phyloP scores from a whole-genome alignment of 92 coral and sea anemone species.

The Epizoanthus ramosus region DNA sequence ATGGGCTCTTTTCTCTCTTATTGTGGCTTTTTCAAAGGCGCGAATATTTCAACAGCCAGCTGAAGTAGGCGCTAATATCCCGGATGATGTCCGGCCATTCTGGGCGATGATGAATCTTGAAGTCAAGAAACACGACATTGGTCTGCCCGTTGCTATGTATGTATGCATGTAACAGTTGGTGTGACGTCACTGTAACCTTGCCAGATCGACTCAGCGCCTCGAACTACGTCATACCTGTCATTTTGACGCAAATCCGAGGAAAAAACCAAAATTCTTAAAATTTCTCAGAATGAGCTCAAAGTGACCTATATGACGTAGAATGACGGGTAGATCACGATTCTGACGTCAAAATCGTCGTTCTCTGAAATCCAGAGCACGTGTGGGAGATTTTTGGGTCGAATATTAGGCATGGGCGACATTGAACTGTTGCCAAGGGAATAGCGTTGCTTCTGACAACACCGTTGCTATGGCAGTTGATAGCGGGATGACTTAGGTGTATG shows the following conservation, averaged over 20 bases:
- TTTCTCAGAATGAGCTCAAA: neutral
- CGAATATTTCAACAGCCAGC: too few relatives aligned
- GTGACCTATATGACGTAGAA: neutral
- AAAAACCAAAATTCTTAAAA: neutral
- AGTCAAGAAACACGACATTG: too few relatives aligned
- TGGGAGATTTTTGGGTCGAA: neutral
- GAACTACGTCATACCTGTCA: neutral
- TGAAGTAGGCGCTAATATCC: too few relatives aligned
- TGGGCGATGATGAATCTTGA: too few relatives aligned
- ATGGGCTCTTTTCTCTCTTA: too few relatives aligned
- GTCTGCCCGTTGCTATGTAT: too few relatives aligned
- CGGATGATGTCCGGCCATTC: too few relatives aligned
- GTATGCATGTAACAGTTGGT: too few relatives aligned
- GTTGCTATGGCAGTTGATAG: too few relatives aligned
- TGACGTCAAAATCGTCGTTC: neutral
- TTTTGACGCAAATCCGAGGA: neutral
- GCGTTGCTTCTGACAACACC: neutral
- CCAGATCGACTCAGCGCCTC: neutral
- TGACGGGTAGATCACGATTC: neutral
- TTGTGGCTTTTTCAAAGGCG: too few relatives aligned
- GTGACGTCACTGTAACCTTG: neutral
- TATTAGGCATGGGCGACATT: neutral
- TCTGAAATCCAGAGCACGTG: neutral
- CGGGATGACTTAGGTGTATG: too few relatives aligned
- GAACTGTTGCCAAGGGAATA: neutral